Percentiles rank a stretch among this genome's conserved stretches.
These are phyloP conservation scores for Gallinago media DNA, from an alignment of 2,113 vertebrate species.

Conservation along the genomic window DNA sequence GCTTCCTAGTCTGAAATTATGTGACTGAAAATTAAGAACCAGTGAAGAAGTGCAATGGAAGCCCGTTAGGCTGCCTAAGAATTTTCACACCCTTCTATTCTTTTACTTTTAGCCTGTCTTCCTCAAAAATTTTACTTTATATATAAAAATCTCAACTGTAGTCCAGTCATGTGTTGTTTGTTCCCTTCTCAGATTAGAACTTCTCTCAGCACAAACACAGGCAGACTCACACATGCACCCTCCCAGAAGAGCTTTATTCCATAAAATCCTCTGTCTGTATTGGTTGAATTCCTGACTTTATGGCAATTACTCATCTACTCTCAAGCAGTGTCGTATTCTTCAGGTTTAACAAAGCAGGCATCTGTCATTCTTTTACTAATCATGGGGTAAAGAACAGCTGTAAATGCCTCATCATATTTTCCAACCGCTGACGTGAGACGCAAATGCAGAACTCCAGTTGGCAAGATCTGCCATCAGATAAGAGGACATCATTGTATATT, in stretches of 20 bases:
- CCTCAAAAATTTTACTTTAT: background rate
- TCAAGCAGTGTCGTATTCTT: background rate
- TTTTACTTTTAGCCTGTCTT: background rate
- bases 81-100: background rate
- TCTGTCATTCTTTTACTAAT: constrained; percentile 32
- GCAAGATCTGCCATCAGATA: background rate
- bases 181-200: background rate
- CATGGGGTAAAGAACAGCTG: background rate
- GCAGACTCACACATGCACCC: background rate
- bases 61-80: background rate
- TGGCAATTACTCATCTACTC: background rate
- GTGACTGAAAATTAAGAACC: background rate
- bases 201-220: background rate
- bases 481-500: background rate
- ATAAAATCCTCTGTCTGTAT: background rate
- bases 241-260: background rate
- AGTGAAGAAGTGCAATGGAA: background rate
- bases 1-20: background rate
- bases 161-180: background rate
- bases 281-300: background rate
- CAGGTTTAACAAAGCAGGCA: background rate
- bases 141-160: background rate
- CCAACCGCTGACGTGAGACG: background rate
- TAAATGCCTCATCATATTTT: constrained; percentile 13
- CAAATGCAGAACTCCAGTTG: background rate